A percentile compares a stretch with the other conserved stretches of the same genome.
Conservation (phyloP, 30 jellyfish, hydroid and myxozoan genomes). For the Mastigias papua region DNA sequence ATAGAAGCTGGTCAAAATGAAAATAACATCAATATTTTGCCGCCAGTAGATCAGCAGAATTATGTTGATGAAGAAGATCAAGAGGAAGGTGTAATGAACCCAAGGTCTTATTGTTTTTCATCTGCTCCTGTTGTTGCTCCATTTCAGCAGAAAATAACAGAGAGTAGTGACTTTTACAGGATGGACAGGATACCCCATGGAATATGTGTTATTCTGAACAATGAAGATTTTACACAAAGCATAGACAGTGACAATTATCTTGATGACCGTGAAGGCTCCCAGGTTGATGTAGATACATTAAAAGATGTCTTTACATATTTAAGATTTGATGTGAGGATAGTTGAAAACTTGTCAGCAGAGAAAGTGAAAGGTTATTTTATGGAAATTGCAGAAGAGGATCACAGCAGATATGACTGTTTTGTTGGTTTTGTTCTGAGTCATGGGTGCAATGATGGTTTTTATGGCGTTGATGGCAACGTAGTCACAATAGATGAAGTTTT, state of each 20-base stretch:
- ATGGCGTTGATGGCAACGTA: slow-evolving; percentile 30
- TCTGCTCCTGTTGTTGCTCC: no score
- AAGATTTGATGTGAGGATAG: background rate
- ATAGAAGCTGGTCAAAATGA: no score
- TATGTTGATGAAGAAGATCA: no score
- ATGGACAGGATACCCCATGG: slow-evolving; percentile 58
- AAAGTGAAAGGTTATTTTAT: background rate
- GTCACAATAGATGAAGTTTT: slow-evolving; percentile 18
- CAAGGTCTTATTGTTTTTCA: no score
- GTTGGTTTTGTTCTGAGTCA: slow-evolving; percentile 42
- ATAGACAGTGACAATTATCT: background rate
- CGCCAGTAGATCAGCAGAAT: no score
- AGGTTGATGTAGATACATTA: slow-evolving; percentile 16
- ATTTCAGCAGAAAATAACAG: no score
- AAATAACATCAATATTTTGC: no score
- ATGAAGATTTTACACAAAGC: slow-evolving; percentile 1
- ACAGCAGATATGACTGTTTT: slow-evolving; percentile 29
- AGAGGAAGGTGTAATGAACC: no score
- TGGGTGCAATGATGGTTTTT: slow-evolving; percentile 37
- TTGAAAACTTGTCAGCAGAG: background rate
- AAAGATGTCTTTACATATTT: slow-evolving; percentile 4
- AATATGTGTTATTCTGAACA: slow-evolving; percentile 36
- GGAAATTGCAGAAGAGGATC: slow-evolving; percentile 27
- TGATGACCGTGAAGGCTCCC: slow-evolving; percentile 12
- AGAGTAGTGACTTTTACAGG: slow-evolving; percentile 3